A percentile compares a stretch with the other conserved stretches of the same genome.
These are phyloP conservation scores for Stenotaenia linearis DNA, from an alignment of 2,888 invertebrate genomes.

Conservation along the genomic window DNA sequence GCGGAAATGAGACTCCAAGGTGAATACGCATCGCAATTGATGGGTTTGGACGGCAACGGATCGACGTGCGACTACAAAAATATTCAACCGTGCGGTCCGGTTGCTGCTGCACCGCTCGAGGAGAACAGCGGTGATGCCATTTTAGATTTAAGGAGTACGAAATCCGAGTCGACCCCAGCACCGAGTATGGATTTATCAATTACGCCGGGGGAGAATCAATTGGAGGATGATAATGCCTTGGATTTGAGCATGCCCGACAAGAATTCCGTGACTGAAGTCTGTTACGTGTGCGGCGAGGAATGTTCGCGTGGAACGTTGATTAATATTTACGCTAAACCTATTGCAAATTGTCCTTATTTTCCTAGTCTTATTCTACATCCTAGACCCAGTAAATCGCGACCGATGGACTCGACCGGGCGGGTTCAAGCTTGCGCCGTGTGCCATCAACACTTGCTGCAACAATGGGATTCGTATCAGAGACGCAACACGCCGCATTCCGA, in stretches of 20 bases:
- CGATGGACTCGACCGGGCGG: slow-evolving; percentile 74
- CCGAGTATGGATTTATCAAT: neutral
- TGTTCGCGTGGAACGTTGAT: slow-evolving; percentile 69
- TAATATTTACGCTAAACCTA: slow-evolving; percentile 59
- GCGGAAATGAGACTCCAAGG: slow-evolving; percentile 85
- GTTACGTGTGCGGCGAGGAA: slow-evolving; percentile 82
- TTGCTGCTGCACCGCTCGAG: neutral
- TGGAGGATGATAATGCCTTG: slow-evolving; percentile 50
- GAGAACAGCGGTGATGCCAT: slow-evolving; percentile 28
- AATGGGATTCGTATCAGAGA: slow-evolving; percentile 74
- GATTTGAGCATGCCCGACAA: slow-evolving; percentile 89
- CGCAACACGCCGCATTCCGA: slow-evolving; percentile 69
- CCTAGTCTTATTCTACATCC: slow-evolving; percentile 63
- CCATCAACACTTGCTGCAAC: slow-evolving; percentile 75
- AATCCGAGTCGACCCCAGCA: slow-evolving; percentile 7
- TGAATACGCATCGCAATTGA: slow-evolving; percentile 84
- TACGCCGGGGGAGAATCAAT: neutral
- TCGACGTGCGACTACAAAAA: slow-evolving; percentile 21
- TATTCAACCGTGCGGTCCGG: neutral
- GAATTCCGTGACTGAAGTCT: slow-evolving; percentile 78
- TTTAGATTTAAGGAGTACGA: slow-evolving; percentile 26
- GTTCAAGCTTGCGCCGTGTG: slow-evolving; percentile 74
- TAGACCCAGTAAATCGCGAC: slow-evolving; percentile 74
- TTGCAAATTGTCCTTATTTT: slow-evolving; percentile 50
- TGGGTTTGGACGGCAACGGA: slow-evolving; percentile 48